These are phyloP conservation scores for Trypoxylus dichotomus DNA, from an alignment of 1,140 invertebrate species.

Conservation along the genomic window DNA sequence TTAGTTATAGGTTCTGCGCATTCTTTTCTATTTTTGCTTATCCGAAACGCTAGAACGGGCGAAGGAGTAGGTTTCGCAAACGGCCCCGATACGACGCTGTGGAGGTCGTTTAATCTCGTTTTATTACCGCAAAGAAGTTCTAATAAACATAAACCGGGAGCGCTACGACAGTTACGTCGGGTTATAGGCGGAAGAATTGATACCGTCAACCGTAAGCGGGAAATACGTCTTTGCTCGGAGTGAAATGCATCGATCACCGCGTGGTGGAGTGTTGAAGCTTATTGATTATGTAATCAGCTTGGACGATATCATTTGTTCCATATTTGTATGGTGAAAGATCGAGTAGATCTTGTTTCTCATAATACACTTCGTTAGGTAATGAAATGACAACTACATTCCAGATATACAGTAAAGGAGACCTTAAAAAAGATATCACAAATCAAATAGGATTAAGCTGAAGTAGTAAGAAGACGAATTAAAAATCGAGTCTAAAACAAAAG, in stretches of 20 bases:
- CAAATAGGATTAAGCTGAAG: too few species aligned
- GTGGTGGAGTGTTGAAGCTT: neutral
- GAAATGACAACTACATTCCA: too few species aligned
- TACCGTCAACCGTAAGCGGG: neutral
- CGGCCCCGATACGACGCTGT: neutral
- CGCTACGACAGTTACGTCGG: neutral
- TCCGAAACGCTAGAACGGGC: neutral
- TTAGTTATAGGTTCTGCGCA: neutral
- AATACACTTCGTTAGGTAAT: too few species aligned
- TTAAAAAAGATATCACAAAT: too few species aligned
- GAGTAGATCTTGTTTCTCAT: too few species aligned
- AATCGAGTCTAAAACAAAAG: too few species aligned
- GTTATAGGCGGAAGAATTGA: neutral
- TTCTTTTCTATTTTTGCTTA: conserved; percentile 25
- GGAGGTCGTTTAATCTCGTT: conserved; percentile 14
- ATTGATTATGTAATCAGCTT: neutral
- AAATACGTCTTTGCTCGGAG: neutral
- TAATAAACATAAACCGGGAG: neutral
- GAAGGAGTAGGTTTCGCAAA: too few species aligned
- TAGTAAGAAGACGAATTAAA: too few species aligned
- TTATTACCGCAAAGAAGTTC: neutral
- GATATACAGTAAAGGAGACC: too few species aligned
- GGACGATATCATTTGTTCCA: neutral
- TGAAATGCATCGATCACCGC: neutral
- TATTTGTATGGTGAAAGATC: too few species aligned